These are phyloP conservation scores for Macrochelys suwanniensis DNA, from an alignment of 2,797 vertebrate genomes.

Conservation along the genomic window DNA sequence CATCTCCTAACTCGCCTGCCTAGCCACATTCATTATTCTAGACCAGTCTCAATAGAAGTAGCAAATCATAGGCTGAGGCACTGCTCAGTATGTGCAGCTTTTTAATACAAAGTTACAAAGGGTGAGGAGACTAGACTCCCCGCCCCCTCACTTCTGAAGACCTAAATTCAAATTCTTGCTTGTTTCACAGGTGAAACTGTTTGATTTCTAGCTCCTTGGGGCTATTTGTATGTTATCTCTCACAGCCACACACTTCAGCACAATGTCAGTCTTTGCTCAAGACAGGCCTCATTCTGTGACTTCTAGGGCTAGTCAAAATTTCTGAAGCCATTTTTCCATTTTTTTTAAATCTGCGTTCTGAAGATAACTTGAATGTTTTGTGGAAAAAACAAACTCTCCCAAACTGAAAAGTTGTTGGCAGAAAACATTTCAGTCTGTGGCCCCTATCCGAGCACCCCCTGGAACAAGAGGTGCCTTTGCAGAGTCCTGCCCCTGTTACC, in stretches of 20 bases:
- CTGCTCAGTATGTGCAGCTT: background rate
- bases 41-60: accelerated
- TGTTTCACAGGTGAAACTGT: background rate
- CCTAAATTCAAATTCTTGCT: background rate
- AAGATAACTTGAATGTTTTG: background rate
- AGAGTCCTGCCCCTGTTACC: no score
- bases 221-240: no score
- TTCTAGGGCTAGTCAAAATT: background rate
- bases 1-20: accelerated
- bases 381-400: no score
- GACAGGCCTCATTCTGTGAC: conserved; percentile 1
- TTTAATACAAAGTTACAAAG: accelerated
- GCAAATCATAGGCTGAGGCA: background rate
- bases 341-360: background rate
- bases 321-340: background rate
- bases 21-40: accelerated
- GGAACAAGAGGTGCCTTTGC: no score
- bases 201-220: conserved; percentile 11
- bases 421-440: no score
- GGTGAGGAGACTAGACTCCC: background rate
- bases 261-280: conserved; percentile 13
- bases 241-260: background rate
- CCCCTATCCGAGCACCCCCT: no score
- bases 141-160: conserved; percentile 26
- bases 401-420: no score